A percentile compares a stretch with the other conserved stretches of the same genome.
These are phyloP conservation scores for Pangasius mekongensis DNA, from an alignment of 2,797 vertebrate species.

Conservation along the genomic window DNA sequence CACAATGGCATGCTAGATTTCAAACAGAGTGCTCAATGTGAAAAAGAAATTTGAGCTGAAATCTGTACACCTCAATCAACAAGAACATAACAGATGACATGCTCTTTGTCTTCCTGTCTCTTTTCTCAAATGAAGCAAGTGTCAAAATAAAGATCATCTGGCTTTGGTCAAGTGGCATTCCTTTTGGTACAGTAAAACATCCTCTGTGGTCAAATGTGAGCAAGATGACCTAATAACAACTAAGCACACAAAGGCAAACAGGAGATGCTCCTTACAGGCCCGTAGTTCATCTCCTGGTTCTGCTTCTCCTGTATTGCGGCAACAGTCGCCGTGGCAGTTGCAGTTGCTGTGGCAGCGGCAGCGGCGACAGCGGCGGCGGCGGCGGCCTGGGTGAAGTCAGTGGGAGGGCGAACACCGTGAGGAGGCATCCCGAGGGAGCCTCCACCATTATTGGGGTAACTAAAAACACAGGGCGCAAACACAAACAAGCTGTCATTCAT, in stretches of 20 bases:
- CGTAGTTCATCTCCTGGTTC: slow-evolving; percentile 91
- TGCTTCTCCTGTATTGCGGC: slow-evolving; percentile 95
- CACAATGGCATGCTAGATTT: slow-evolving; percentile 33
- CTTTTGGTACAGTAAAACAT: not conserved
- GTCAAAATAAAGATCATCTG: slow-evolving; percentile 13
- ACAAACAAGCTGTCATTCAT: slow-evolving; percentile 26
- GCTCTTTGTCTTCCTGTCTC: not conserved
- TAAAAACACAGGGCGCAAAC: slow-evolving; percentile 59
- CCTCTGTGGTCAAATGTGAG: slow-evolving; percentile 1
- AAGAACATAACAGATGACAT: not conserved
- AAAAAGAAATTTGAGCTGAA: slow-evolving; percentile 33
- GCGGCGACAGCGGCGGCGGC: slow-evolving; percentile 88
- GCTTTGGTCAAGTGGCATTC: slow-evolving; percentile 4
- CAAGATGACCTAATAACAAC: slow-evolving; percentile 2
- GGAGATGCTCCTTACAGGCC: slow-evolving; percentile 75
- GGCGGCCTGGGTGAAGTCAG: slow-evolving; percentile 91
- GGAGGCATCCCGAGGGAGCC: slow-evolving; percentile 81
- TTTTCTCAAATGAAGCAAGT: not conserved
- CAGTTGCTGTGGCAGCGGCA: slow-evolving; percentile 89
- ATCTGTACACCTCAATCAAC: slow-evolving; percentile 18
- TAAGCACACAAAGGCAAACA: not conserved
- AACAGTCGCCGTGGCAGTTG: slow-evolving; percentile 91
- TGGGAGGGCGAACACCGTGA: slow-evolving; percentile 77
- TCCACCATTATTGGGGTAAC: slow-evolving; percentile 81
- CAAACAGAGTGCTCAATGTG: slow-evolving; percentile 23